Conservation (phyloP, 2,888 invertebrate genomes). For the Harpalus rubripes region DNA sequence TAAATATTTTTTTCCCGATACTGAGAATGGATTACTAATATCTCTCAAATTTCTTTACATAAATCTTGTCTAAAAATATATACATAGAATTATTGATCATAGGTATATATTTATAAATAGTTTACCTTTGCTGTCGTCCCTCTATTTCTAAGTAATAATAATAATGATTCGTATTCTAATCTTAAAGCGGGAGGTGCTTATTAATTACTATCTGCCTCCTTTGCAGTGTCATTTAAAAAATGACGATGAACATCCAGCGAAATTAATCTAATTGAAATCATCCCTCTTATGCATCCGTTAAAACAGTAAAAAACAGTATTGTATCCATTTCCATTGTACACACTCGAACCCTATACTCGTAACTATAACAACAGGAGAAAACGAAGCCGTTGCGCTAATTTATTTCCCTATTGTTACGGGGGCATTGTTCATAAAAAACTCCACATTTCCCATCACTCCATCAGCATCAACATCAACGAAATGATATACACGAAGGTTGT, state of each 20-base stretch:
- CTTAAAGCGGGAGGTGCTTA: too few relatives aligned
- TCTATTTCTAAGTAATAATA: too few relatives aligned
- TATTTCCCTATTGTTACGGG: constrained; percentile 53
- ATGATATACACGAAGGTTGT: constrained; percentile 50
- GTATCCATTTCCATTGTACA: constrained; percentile 35
- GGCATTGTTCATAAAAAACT: constrained; percentile 45
- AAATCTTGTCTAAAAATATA: too few relatives aligned
- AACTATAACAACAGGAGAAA: constrained; percentile 51
- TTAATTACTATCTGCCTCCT: too few relatives aligned
- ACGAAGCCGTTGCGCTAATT: constrained; percentile 57
- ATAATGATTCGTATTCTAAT: too few relatives aligned
- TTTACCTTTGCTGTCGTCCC: too few relatives aligned
- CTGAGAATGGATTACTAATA: too few relatives aligned
- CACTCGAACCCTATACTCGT: constrained; percentile 20
- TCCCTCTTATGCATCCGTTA: constrained; percentile 36
- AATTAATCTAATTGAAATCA: constrained; percentile 11
- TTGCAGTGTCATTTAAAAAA: neutral
- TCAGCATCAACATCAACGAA: constrained; percentile 4
- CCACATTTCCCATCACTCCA: constrained; percentile 43
- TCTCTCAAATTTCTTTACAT: too few relatives aligned
- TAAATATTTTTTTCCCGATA: too few relatives aligned
- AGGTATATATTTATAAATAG: too few relatives aligned
- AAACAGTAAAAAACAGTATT: constrained; percentile 49
- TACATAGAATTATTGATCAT: too few relatives aligned
- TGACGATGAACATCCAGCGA: neutral